Conservation (phyloP, 2,797 vertebrate species). For the Synaphobranchus kaupii region DNA sequence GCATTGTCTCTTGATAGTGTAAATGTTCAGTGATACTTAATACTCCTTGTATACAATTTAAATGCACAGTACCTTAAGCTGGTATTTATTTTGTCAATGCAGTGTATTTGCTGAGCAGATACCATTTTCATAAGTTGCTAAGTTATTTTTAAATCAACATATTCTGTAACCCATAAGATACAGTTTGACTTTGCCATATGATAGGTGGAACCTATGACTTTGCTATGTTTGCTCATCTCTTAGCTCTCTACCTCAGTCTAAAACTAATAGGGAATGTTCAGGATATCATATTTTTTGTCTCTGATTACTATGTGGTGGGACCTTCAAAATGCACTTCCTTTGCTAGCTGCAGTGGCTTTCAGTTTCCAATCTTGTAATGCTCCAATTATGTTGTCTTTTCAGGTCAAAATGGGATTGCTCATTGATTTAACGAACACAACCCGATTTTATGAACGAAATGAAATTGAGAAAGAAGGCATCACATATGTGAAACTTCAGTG, state of each 20-base stretch:
- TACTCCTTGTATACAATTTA: not conserved
- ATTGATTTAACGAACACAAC: conserved; percentile 95
- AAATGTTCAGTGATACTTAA: not conserved
- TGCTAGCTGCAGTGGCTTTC: not conserved
- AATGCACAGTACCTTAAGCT: not conserved
- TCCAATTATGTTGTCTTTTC: conserved; percentile 31
- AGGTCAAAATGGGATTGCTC: conserved; percentile 97
- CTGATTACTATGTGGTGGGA: conserved; percentile 10
- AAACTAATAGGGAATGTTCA: not conserved
- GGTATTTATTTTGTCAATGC: not conserved
- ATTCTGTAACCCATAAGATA: not conserved
- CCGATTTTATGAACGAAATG: conserved; percentile 91
- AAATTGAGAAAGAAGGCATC: conserved; percentile 94
- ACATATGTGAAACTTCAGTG: conserved; percentile 93
- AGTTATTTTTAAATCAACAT: not conserved
- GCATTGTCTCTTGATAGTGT: not conserved
- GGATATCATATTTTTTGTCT: not conserved
- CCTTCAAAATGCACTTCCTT: not conserved
- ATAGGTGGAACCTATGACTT: too few relatives aligned
- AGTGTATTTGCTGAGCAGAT: not conserved
- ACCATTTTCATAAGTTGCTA: not conserved
- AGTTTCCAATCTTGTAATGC: not conserved
- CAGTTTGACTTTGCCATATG: not conserved
- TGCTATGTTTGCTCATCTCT: not conserved
- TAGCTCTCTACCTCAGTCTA: not conserved